Evolutionary conservation across 2,888 invertebrate species (phyloP), one percentile per base, ranked within the genome.

Genomic region (Parnassius glacialis): DNA sequence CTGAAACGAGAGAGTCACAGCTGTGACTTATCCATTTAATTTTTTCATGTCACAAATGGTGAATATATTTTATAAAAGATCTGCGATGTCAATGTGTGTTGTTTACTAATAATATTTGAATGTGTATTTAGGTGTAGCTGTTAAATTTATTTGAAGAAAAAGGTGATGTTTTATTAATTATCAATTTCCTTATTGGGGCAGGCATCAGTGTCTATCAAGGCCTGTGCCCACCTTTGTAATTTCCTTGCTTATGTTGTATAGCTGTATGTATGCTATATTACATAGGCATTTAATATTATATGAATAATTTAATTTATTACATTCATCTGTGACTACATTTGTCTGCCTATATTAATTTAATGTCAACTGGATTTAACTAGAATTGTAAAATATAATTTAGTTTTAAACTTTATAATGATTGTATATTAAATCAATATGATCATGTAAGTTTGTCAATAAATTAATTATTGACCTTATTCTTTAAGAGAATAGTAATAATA

Each of bases 361-460:
- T 48, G 75, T 78, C 73, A 79, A 68, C 73, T 75, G 75, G 77
- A 74, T 78, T 75, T 74, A 71, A 74, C 74, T 75, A 74, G 71
- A 74, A 78, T 78, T 83, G 83, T 85, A 82, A 78, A 80, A 79
- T 80, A 74, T 79, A 78, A 70, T 68, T 66, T 73, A 75, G 79
- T 76, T 57, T 50, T 83, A 83, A 81, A 76, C 76, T 81, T 81
- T 85, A 84, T 81, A 78, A 81, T 81, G 77, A 82, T 81, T 87
- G 87, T 88, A 84, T 81, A 81, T 74, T 80, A 85, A 84, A 83
- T 82, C 76, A 76, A 79, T 80, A 83, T 80, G 73, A 83, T 79
- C 76, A 79, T 74, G 76, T 80, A 75, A 81, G 83, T 73, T 82
- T 76, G 76, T 81, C 81, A 71, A 71, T 83, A 87, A 85, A 84